Base-by-base conservation (phyloP, 2,888 invertebrate species). In the Heteropelma amictum region DNA sequence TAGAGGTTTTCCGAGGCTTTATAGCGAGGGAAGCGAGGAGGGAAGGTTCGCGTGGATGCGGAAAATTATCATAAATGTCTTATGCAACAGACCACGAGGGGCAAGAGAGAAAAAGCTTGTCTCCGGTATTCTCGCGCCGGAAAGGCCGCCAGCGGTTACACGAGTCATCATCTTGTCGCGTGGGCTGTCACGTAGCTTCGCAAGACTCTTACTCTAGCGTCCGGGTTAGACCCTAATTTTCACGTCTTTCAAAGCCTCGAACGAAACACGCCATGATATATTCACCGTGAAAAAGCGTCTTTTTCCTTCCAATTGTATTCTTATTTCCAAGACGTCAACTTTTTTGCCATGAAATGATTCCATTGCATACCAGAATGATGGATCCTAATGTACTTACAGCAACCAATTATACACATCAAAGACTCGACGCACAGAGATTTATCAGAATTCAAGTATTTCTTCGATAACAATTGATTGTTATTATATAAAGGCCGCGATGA, bases 1-100 rank as follows among this genome's bases (percentile, higher is more conserved):
- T 3, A 17, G 35, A 21, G 49, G 58, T 68, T 58, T 61, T 23
- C 61, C 12, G 47, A n/a, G 17, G 8, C 1, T 60, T 26, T 7
- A 17, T 8, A 38, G 33, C 3, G 14, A 72, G 33, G 56, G n/a
- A n/a, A n/a, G n/a, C n/a, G n/a, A n/a, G n/a, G n/a, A n/a, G n/a
- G n/a, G n/a, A n/a, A n/a, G 33, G 33, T 28, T 10, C 53, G 17
- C 60, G 60, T 47, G 60, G 53, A 60, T 54, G 4, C 35, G 8
- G 14, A 30, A 65, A 70, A 74, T 74, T 65, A 74, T 74, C 74
- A 74, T 74, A 74, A 74, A 74, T 74, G 65, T 70, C 65, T 70
- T 61, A 70, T 70, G 70, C 65, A 74, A 58, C 53, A 58, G 60
- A 61, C 42, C 35, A 56, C 26, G 26, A 7, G 33, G 21, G 12